Evolutionary conservation across 2,888 invertebrate species (phyloP), one percentile per base, ranked within the genome.

Genomic region (Dorcus parallelipipedus): DNA sequence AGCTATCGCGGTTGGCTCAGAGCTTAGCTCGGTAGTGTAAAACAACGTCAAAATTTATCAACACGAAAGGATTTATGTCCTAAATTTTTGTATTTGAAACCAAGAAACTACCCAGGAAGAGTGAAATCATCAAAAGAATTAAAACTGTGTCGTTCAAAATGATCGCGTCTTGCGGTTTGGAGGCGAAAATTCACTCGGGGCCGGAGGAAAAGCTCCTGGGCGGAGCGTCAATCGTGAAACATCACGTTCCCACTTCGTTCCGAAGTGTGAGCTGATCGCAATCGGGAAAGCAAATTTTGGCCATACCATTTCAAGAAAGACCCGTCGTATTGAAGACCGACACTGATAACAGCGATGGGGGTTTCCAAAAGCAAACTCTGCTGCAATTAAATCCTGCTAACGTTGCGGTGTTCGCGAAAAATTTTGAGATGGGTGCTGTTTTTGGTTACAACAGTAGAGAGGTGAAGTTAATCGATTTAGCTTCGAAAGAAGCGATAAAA

Each of bases 161-260:
- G 75, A 76, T 85, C 64, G 81, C 83, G 47, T 81, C 83, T 38
- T 80, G 82, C 66, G 82, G 83, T 69, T 81, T 81, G 61, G 82
- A 82, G 59, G 76, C 84, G 58, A 77, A 83, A 68, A 76, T 84
- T 10, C 81, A 83, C 69, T 82, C 82, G 66, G 79, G 77, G 64
- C 81, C 79, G 71, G 80, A 76, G 72, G 83, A 83, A 1, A 50
- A 42, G 40, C 41, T 50, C n/a, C 9, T 80, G 79, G 80, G 72
- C 38, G 54, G 51, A 3, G 45, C 54, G 14, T 47, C 56, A 6
- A 33, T 33, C 26, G 26, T 51, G 3, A 64, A 66, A 26, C 64
- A 70, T 38, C 67, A 68, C 49, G 63, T 67, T 47, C 61, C 62
- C 14, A 68, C 14, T 10, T 39, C 42, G 17, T 60, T 73, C n/a